A percentile compares a stretch with the other conserved stretches of the same genome.
Evolutionary conservation across 2,797 vertebrate genomes (phyloP).

Genomic region (Prunella strophiata): DNA sequence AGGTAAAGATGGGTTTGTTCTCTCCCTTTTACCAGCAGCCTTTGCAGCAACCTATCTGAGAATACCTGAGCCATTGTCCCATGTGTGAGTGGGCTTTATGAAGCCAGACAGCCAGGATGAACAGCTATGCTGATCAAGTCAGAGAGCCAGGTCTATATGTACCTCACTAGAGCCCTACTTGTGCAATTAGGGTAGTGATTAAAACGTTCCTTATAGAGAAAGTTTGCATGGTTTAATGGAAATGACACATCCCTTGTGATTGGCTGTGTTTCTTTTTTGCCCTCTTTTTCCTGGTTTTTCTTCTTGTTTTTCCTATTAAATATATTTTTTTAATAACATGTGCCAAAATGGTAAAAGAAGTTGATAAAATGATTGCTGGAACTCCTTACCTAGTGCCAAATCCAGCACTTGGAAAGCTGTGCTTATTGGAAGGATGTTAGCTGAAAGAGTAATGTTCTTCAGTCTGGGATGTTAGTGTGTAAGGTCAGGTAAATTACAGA

Average conservation of each 20-base stretch:
- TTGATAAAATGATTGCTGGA: background rate
- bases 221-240: background rate
- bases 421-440: background rate
- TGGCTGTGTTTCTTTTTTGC: fast-evolving
- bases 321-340: background rate
- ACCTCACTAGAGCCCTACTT: background rate
- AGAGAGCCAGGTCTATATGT: background rate
- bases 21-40: background rate
- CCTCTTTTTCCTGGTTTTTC: fast-evolving
- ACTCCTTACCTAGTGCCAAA: background rate
- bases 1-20: background rate
- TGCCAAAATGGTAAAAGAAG: background rate
- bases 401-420: background rate
- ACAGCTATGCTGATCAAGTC: background rate
- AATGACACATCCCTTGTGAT: background rate
- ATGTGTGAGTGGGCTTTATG: background rate
- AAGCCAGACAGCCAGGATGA: background rate
- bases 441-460: background rate
- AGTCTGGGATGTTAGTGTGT: background rate
- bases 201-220: background rate
- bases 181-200: background rate
- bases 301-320: fast-evolving
- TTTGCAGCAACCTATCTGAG: background rate
- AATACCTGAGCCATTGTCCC: background rate
- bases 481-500: background rate